Evolutionary conservation across 2,888 invertebrate species (phyloP).

Genomic region (Apotomis capreana): DNA sequence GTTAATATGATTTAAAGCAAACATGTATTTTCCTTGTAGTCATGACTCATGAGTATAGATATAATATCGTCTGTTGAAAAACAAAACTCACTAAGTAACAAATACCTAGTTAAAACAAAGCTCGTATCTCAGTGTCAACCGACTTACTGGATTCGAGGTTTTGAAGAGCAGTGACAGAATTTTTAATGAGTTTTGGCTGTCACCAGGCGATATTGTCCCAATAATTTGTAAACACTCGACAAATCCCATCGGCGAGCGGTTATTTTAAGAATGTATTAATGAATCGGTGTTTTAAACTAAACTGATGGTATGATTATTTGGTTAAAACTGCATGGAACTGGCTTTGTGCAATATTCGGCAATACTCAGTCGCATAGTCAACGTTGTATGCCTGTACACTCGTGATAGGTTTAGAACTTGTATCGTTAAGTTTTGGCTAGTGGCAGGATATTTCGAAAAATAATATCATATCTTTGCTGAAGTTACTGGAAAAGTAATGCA

Average conservation of each 20-base stretch:
- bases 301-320: conserved; percentile 48
- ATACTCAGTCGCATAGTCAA: conserved; percentile 77
- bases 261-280: conserved; percentile 49
- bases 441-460: conserved; percentile 5
- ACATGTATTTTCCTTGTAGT: too few relatives aligned
- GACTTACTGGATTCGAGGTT: too few relatives aligned
- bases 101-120: too few relatives aligned
- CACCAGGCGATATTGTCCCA: too few relatives aligned
- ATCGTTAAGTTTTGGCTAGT: conserved; percentile 47
- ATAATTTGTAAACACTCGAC: background rate
- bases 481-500: background rate
- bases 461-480: background rate
- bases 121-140: too few relatives aligned
- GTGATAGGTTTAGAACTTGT: conserved; percentile 69
- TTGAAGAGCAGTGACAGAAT: too few relatives aligned
- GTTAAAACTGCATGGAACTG: conserved; percentile 45
- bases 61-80: too few relatives aligned
- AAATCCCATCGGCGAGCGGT: conserved; percentile 6
- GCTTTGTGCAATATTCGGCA: conserved; percentile 80
- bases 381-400: conserved; percentile 59
- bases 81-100: too few relatives aligned
- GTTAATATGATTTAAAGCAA: too few relatives aligned
- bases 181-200: too few relatives aligned
- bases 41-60: too few relatives aligned
- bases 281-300: conserved; percentile 49